phyloP scores from a whole-genome alignment of 2,888 invertebrate species.

The Baronia brevicornis region DNA sequence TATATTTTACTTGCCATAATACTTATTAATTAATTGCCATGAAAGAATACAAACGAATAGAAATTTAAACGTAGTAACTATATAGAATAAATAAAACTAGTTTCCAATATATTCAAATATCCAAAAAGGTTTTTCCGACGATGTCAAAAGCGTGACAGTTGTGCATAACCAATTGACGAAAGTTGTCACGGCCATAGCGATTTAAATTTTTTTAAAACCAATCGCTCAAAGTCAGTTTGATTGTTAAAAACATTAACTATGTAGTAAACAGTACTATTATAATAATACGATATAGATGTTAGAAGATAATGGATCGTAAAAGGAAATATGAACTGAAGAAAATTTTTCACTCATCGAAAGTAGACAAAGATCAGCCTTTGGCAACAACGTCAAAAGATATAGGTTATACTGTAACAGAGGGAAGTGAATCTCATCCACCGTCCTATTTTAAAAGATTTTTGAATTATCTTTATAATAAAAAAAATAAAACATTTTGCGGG shows the following conservation, averaged over 20 bases:
- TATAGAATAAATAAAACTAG: no score
- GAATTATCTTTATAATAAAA: conserved; percentile 35
- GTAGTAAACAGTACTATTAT: conserved; percentile 4
- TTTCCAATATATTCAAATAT: no score
- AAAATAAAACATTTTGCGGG: conserved; percentile 34
- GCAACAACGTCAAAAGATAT: conserved; percentile 20
- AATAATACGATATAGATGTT: conserved; percentile 5
- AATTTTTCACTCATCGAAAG: conserved; percentile 1
- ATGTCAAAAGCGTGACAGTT: no score
- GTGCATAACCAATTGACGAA: no score
- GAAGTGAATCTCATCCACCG: conserved; percentile 1
- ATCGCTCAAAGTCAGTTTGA: background rate
- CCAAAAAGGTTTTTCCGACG: no score
- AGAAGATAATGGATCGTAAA: conserved; percentile 6
- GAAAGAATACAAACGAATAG: no score
- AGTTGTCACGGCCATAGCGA: conserved; percentile 10
- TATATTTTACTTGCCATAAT: no score
- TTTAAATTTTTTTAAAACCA: conserved; percentile 7
- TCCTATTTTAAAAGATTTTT: conserved; percentile 23
- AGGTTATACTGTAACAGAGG: background rate
- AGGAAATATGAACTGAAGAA: conserved; percentile 3
- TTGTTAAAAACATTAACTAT: background rate
- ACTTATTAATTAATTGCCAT: no score
- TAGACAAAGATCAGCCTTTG: conserved; percentile 4
- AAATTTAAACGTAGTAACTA: no score